Percentiles rank a stretch among this genome's conserved stretches.
Evolutionary conservation across 2,888 invertebrate species (phyloP).

Genomic region (Dynastes maya): DNA sequence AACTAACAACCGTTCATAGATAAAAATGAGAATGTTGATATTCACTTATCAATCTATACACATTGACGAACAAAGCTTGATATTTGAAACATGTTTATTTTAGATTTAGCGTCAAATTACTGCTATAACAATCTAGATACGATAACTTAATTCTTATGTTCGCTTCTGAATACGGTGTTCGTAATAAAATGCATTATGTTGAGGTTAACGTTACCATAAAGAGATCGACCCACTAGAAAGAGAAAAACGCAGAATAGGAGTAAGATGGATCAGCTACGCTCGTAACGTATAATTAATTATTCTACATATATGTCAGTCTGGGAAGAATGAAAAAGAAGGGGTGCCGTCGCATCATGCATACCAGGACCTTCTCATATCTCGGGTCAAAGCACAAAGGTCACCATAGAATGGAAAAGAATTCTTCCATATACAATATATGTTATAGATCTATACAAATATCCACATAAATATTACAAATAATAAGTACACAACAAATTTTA

Average conservation of each 20-base stretch:
- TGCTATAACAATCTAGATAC: slow-evolving; percentile 22
- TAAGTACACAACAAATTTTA: not conserved
- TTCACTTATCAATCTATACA: not conserved
- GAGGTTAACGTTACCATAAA: slow-evolving; percentile 38
- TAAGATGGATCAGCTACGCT: slow-evolving; percentile 19
- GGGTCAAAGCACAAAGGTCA: slow-evolving; percentile 38
- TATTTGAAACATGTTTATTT: slow-evolving; percentile 6
- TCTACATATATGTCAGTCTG: slow-evolving; percentile 37
- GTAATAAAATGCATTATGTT: slow-evolving; percentile 32
- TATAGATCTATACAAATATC: not conserved
- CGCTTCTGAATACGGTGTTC: not conserved
- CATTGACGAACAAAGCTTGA: slow-evolving; percentile 1
- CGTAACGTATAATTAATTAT: slow-evolving; percentile 40
- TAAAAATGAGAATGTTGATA: not conserved
- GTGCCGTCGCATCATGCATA: slow-evolving; percentile 33
- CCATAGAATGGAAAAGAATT: slow-evolving; percentile 12
- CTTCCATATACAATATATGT: not conserved
- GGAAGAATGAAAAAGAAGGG: slow-evolving; percentile 22
- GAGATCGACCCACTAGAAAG: slow-evolving; percentile 20
- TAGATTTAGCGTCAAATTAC: slow-evolving; percentile 35
- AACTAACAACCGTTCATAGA: too few species aligned
- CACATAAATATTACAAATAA: slow-evolving; percentile 2
- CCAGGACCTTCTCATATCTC: slow-evolving; percentile 32
- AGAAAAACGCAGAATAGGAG: slow-evolving; percentile 5
- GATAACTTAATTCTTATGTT: slow-evolving; percentile 6